Evolutionary conservation across 2,797 vertebrate species (phyloP).

Genomic region (Gobionotothen gibberifrons): DNA sequence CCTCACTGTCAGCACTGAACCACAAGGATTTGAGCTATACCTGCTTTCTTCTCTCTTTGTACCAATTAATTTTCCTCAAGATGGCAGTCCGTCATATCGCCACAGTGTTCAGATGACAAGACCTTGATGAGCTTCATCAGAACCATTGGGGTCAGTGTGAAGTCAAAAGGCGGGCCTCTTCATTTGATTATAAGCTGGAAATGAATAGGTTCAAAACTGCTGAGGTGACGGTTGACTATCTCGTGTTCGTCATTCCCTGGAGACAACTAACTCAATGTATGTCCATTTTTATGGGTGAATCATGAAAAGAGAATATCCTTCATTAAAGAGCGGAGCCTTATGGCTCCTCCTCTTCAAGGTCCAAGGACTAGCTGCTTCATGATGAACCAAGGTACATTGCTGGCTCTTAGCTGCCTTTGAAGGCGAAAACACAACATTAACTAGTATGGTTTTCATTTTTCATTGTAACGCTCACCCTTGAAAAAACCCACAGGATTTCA

Average conservation of each 20-base stretch:
- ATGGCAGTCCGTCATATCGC: slow-evolving; percentile 52
- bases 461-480: background rate
- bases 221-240: slow-evolving; percentile 48
- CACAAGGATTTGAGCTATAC: slow-evolving; percentile 30
- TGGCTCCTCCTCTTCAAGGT: background rate
- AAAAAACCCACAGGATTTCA: background rate
- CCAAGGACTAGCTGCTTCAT: slow-evolving; percentile 40
- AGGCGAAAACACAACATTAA: background rate
- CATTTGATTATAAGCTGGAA: slow-evolving; percentile 47
- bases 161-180: background rate
- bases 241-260: slow-evolving; percentile 42
- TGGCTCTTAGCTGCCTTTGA: background rate
- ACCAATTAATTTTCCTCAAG: slow-evolving; percentile 45
- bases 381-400: background rate
- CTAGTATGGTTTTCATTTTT: too few species aligned
- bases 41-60: slow-evolving; percentile 38
- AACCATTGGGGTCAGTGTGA: slow-evolving; percentile 23
- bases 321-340: slow-evolving; percentile 9
- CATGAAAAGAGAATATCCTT: slow-evolving; percentile 42
- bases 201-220: slow-evolving; percentile 55
- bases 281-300: slow-evolving; percentile 56
- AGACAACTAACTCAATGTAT: slow-evolving; percentile 39
- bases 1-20: slow-evolving; percentile 36
- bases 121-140: slow-evolving; percentile 43
- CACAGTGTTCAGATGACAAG: slow-evolving; percentile 40